A percentile compares a stretch with the other conserved stretches of the same genome.
phyloP scores from a whole-genome alignment of 1,140 invertebrate genomes.

The Planococcus citri region DNA sequence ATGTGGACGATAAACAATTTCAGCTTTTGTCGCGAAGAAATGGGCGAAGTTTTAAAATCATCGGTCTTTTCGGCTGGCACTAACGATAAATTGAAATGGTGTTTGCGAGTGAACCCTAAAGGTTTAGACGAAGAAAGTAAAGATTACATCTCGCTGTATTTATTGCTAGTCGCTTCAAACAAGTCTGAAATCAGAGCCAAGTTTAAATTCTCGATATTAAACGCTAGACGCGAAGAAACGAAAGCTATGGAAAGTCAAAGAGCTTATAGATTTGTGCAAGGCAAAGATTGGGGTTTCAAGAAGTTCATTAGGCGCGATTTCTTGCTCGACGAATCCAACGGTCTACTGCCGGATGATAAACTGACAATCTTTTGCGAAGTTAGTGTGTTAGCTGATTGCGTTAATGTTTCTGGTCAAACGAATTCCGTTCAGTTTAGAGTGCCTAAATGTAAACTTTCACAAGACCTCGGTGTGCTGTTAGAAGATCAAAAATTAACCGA shows the following conservation, averaged over 20 bases:
- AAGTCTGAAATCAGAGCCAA: conserved; percentile 98
- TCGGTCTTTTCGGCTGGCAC: conserved; percentile 97
- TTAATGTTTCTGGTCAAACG: conserved; percentile 41
- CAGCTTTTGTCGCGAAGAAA: conserved; percentile 97
- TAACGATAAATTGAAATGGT: conserved; percentile 99
- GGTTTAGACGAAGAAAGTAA: conserved; percentile 98
- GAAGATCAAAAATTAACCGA: not conserved
- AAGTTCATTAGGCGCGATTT: conserved; percentile 55
- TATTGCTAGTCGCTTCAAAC: conserved; percentile 96
- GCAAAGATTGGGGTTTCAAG: conserved; percentile 60
- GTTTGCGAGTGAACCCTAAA: conserved; percentile 96
- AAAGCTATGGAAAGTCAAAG: conserved; percentile 66
- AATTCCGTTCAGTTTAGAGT: not conserved
- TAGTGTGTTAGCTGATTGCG: conserved; percentile 47
- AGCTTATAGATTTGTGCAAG: conserved; percentile 43
- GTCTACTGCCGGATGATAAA: conserved; percentile 50
- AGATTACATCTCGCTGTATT: conserved; percentile 96
- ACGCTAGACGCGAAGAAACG: conserved; percentile 98
- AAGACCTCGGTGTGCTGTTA: not conserved
- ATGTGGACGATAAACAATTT: conserved; percentile 99
- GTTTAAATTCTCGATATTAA: conserved; percentile 99
- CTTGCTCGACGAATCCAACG: conserved; percentile 52
- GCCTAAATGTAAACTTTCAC: not conserved
- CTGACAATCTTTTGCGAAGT: conserved; percentile 56
- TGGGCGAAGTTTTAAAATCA: conserved; percentile 98